Base-by-base conservation (phyloP, 35 echinoderm and acorn worm genomes). In the Ophiothrix spiculata region DNA sequence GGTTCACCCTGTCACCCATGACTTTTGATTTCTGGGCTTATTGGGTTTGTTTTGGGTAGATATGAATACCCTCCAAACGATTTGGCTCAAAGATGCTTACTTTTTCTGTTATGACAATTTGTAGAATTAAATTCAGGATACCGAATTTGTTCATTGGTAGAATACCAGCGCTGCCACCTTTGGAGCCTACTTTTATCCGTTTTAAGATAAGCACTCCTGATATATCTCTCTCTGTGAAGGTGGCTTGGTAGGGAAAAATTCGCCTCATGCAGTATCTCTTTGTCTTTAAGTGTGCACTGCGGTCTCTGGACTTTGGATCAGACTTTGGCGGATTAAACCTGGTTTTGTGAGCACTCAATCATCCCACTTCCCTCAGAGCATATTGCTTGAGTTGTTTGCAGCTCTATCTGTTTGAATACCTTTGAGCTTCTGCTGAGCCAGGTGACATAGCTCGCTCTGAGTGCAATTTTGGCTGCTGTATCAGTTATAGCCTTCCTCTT, bases 201-300 rank as follows among this genome's bases (percentile, higher is more conserved):
- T 10, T 69, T 6, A 6, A 10, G 60, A 69, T 69, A 69, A 69
- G 4, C 60, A 69, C 23, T 69, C 23, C 60, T 69, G 60, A 25
- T n/a, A 69, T 69, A 69, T 25, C 4, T 69, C 60, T 12, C 60
- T 69, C 60, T 69, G 60, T 69, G 60, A 69, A 69, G n/a, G 60
- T 69, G 60, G 29, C 60, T 69, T 69, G 29, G 60, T 69, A 69
- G 60, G 60, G 60, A n/a, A 69, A 69, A 69, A n/a, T n/a, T n/a
- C n/a, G n/a, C 23, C 2, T 69, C 60, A 69, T 54, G 45, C 45
- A 54, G 45, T 25, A 69, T 69, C 23, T 69, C 4, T 69, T 69
- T 69, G 60, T 25, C 4, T 12, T 69, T 4, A 12, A 25, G 60
- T 69, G 60, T 69, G 60, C 2, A 25, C 60, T 69, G 4, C 17